Conservation (phyloP, 1,140 invertebrate species). For the Caerostris extrusa region DNA sequence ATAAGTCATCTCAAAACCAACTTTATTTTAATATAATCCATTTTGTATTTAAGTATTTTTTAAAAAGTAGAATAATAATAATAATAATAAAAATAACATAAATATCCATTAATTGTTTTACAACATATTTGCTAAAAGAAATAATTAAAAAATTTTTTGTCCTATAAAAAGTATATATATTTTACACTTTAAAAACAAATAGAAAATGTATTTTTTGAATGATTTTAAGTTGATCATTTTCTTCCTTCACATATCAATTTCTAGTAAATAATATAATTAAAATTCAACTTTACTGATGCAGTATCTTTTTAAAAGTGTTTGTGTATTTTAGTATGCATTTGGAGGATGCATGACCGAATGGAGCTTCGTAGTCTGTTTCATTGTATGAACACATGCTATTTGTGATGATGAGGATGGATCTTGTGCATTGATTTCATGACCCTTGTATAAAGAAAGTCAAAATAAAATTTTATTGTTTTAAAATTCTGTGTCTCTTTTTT, state of each 20-base stretch:
- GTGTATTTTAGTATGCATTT: background rate
- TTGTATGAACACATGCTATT: conserved; percentile 56
- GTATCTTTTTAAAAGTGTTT: conserved; percentile 21
- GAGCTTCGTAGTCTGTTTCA: conserved; percentile 70
- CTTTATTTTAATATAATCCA: too few relatives aligned
- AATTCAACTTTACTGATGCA: background rate
- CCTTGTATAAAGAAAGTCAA: conserved; percentile 41
- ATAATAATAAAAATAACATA: too few relatives aligned
- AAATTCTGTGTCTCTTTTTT: background rate
- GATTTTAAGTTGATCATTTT: background rate
- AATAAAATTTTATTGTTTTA: conserved; percentile 76
- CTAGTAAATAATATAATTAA: background rate
- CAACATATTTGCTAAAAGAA: too few relatives aligned
- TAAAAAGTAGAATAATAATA: too few relatives aligned
- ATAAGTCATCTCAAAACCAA: too few relatives aligned
- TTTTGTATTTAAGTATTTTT: too few relatives aligned
- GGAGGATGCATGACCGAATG: conserved; percentile 37
- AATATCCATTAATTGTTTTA: too few relatives aligned
- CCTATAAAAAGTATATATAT: too few relatives aligned
- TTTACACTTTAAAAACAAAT: background rate
- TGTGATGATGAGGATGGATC: conserved; percentile 31
- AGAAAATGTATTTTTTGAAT: conserved; percentile 25
- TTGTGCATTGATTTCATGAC: conserved; percentile 54
- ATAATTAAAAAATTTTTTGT: too few relatives aligned
- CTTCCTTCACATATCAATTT: background rate